Evolutionary conservation across 37 sponge, comb jelly and placozoan genomes (phyloP).

Genomic region (Tethya wilhelma): DNA sequence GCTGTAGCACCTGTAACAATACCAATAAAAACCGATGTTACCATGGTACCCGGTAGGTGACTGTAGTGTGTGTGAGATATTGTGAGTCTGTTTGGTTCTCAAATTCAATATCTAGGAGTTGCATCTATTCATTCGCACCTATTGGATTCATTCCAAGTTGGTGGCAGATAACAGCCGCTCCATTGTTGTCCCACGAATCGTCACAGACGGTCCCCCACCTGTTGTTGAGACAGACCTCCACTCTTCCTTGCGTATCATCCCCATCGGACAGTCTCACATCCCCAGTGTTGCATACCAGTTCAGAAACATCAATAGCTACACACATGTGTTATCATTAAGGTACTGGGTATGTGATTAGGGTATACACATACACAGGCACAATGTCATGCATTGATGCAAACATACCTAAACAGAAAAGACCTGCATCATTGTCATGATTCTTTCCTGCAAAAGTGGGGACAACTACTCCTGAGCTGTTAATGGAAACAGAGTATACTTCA

Average conservation of each 20-base stretch:
- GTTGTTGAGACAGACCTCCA: slow-evolving; percentile 52
- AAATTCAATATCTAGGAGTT: too few relatives aligned
- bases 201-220: slow-evolving; percentile 54
- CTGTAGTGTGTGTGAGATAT: too few relatives aligned
- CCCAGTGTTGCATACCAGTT: slow-evolving; percentile 6
- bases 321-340: neutral
- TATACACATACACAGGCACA: neutral
- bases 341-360: neutral
- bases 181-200: slow-evolving; percentile 41
- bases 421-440: neutral
- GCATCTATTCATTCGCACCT: neutral
- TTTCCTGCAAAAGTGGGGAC: neutral
- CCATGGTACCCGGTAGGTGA: too few relatives aligned
- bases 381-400: neutral
- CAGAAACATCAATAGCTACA: neutral
- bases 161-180: slow-evolving; percentile 47
- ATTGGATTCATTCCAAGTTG: slow-evolving; percentile 29
- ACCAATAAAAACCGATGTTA: too few relatives aligned
- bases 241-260: slow-evolving; percentile 15
- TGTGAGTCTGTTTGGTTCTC: too few relatives aligned
- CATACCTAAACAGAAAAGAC: slow-evolving; percentile 1
- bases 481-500: neutral
- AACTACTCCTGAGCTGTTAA: neutral
- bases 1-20: slow-evolving; percentile 8
- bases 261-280: slow-evolving; percentile 37